Conservation (phyloP, 2,113 vertebrate genomes). For the Solenodon paradoxus region DNA sequence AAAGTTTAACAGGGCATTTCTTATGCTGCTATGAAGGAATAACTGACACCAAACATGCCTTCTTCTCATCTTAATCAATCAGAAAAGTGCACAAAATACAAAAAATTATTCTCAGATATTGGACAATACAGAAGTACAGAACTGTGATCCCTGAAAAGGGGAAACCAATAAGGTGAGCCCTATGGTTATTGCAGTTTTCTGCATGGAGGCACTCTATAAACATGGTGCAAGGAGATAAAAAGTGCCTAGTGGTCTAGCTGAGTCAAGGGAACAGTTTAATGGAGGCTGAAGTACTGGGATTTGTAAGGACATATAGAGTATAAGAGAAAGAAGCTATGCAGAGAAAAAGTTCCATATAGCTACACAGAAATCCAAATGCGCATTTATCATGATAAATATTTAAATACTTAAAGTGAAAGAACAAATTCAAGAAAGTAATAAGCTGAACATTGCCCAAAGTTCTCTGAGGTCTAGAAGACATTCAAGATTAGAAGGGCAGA, state of each 20-base stretch:
- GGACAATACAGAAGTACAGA: background rate
- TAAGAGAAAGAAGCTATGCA: background rate
- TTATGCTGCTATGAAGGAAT: background rate
- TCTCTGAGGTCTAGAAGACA: background rate
- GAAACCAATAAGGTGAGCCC: background rate
- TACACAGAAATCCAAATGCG: background rate
- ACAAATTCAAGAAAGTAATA: background rate
- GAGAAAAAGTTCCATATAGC: background rate
- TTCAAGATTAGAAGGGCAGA: background rate
- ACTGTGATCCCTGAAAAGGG: background rate
- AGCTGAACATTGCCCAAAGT: background rate
- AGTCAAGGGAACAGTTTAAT: background rate
- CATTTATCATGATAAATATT: background rate
- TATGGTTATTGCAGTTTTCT: background rate
- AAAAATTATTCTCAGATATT: background rate
- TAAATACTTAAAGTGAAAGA: background rate
- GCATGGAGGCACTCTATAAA: background rate
- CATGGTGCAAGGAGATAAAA: background rate
- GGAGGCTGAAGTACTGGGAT: background rate
- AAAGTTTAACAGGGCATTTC: background rate
- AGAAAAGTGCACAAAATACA: background rate
- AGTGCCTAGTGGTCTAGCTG: background rate
- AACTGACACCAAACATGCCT: background rate
- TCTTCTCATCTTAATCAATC: background rate
- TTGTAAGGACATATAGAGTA: background rate